Conservation (phyloP, 2,888 invertebrate genomes). For the Ganaspis brasiliensis region DNA sequence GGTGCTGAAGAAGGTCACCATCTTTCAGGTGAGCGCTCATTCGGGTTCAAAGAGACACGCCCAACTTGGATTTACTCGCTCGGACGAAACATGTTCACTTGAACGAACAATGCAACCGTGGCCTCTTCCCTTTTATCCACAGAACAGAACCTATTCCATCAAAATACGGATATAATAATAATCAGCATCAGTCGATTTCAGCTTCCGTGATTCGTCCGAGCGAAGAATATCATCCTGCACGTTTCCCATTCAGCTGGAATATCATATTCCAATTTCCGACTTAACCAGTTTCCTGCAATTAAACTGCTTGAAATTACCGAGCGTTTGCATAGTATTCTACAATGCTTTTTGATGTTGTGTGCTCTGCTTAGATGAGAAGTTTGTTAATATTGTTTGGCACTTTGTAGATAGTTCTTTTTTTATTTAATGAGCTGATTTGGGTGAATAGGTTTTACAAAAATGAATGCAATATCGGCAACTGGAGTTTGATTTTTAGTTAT, state of each 20-base stretch:
- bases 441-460: no score
- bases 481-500: no score
- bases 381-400: no score
- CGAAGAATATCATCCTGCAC: not conserved
- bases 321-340: no score
- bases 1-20: constrained; percentile 93
- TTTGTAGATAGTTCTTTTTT: no score
- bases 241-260: constrained; percentile 1
- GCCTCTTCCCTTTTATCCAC: not conserved
- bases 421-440: no score
- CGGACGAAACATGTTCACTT: constrained; percentile 12
- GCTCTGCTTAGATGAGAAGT: no score
- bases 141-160: no score
- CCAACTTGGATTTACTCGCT: not conserved
- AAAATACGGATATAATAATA: constrained; percentile 28
- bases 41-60: not conserved
- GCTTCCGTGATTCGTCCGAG: constrained; percentile 30
- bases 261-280: constrained; percentile 6
- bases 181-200: constrained; percentile 23
- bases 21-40: constrained; percentile 88
- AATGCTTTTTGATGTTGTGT: no score
- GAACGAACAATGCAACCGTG: not conserved
- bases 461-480: no score
- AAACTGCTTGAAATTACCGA: no score
- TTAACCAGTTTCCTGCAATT: not conserved